Evolutionary conservation across 1,140 invertebrate genomes (phyloP).

Genomic region (Sminthurides bifidus): DNA sequence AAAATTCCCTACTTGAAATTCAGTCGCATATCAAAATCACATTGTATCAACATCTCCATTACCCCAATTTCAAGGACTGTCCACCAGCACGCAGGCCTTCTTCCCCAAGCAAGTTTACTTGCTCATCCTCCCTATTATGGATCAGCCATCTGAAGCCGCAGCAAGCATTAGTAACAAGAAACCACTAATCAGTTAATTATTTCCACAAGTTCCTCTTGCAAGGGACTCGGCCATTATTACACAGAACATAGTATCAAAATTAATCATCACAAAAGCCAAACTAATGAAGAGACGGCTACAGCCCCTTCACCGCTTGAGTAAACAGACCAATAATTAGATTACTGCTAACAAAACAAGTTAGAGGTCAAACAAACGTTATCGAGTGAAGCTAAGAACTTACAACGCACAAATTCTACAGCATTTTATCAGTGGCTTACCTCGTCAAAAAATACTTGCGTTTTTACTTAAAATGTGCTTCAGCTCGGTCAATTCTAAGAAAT

Average conservation of each 20-base stretch:
- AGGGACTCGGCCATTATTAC: neutral
- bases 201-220: neutral
- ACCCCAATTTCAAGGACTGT: slow-evolving; percentile 89
- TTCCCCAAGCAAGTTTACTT: slow-evolving; percentile 83
- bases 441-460: slow-evolving; percentile 95
- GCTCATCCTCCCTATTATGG: slow-evolving; percentile 83
- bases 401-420: too few species aligned
- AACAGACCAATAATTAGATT: neutral
- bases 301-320: too few species aligned
- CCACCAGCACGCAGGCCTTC: slow-evolving; percentile 81
- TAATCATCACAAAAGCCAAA: neutral
- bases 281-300: too few species aligned
- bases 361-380: neutral
- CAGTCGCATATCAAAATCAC: neutral
- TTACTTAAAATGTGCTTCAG: slow-evolving; percentile 88
- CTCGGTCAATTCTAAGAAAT: slow-evolving; percentile 91
- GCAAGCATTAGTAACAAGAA: too few species aligned
- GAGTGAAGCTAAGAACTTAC: too few species aligned
- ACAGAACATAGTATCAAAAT: neutral
- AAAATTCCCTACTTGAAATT: slow-evolving; percentile 39
- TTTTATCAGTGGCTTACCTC: slow-evolving; percentile 71
- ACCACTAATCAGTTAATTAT: too few species aligned
- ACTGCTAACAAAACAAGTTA: neutral
- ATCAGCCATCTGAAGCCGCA: slow-evolving; percentile 89
- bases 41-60: slow-evolving; percentile 36